Conservation (phyloP, 1,140 invertebrate genomes). For the Druon quercuslanigerum region DNA sequence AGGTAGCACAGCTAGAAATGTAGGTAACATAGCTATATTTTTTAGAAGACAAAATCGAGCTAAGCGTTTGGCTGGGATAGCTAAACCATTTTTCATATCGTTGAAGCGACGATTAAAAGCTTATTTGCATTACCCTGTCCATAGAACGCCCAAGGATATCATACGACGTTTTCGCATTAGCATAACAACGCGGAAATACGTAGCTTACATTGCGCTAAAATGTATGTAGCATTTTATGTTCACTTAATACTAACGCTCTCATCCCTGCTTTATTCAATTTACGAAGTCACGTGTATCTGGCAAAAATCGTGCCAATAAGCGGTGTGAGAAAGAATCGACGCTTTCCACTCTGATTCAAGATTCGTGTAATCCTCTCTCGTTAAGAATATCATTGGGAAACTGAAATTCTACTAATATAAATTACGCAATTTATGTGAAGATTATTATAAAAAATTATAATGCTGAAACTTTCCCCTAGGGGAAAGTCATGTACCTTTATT, state of each 20-base stretch:
- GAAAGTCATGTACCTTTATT: no score
- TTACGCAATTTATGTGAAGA: neutral
- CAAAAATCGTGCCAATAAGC: slow-evolving; percentile 23
- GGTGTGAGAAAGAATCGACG: neutral
- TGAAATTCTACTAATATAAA: slow-evolving; percentile 6
- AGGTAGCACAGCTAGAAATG: no score
- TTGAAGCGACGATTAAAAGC: slow-evolving; percentile 2
- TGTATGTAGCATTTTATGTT: slow-evolving; percentile 41
- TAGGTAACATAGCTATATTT: no score
- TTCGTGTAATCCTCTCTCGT: neutral
- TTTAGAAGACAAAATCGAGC: no score
- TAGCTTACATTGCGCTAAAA: slow-evolving; percentile 26
- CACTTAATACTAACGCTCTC: slow-evolving; percentile 45
- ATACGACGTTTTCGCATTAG: slow-evolving; percentile 58
- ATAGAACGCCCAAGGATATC: slow-evolving; percentile 49
- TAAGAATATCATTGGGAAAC: neutral
- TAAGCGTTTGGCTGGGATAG: no score
- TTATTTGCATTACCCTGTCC: slow-evolving; percentile 19
- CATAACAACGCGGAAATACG: slow-evolving; percentile 61
- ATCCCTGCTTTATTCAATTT: slow-evolving; percentile 27
- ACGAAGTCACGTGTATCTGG: slow-evolving; percentile 15
- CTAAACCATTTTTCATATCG: slow-evolving; percentile 19
- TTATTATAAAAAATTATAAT: neutral
- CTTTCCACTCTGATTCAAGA: slow-evolving; percentile 19
- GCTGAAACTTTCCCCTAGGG: no score